Base-by-base conservation (phyloP, 2,797 vertebrate genomes). In the Pipistrellus nathusii region DNA sequence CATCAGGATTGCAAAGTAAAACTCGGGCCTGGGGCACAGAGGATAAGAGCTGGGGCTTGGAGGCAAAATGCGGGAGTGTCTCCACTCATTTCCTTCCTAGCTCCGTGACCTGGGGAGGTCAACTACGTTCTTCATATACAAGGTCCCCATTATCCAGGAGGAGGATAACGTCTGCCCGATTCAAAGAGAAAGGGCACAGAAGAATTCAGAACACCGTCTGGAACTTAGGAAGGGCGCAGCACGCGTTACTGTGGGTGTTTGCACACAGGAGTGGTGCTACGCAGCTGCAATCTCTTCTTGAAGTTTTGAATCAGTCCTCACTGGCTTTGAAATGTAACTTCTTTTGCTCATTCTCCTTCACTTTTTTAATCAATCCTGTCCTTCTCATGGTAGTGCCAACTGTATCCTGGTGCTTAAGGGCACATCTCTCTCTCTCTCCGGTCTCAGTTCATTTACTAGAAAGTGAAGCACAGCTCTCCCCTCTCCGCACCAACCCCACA, bases 1-100 rank as follows among this genome's bases (percentile, higher is more conserved):
- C 1, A 27, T 41, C 75, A 46, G 2, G 23, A 68, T 62, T 20
- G 69, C 21, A 15, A 0, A 0, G 6, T 44, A 14, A 46, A 9
- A 66, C 57, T 44, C 53, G 78, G 14, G 11, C 11, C n/a, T 53
- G 66, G 0, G 5, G 21, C 15, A 1, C 0, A 44, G 35, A 2
- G 27, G 15, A 9, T n/a, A 17, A 75, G 15, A 55, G 77, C n/a
- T 18, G 10, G 14, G 55, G 59, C 20, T 90, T 25, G 14, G 11
- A 64, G 32, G 1, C 30, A 73, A 9, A 57, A 88, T 0, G 4
- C 38, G 17, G 15, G 15, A 23, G 51, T 46, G 51, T 46, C 72
- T 76, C 55, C 64, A 30, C 59, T 32, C 57, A 80, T 5, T 86
- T 5, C 68, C 18, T 62, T 30, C 25, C 8, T 10, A 77, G 30